Evolutionary conservation across 2,113 vertebrate species (phyloP).

Genomic region (Trochalopteron elliotii): DNA sequence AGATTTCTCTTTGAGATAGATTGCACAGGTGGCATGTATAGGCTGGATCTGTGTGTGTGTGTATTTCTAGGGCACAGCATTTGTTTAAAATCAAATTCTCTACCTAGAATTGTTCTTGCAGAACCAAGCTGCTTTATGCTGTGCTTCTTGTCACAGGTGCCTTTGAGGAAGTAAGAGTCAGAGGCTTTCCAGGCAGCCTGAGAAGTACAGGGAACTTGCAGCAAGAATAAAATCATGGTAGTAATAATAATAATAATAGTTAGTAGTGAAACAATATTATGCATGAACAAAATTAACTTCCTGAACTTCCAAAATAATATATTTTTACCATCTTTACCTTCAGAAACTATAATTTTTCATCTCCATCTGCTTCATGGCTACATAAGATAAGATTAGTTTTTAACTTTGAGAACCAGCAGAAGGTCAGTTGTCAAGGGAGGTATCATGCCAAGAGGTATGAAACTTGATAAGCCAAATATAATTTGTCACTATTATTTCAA

Average conservation of each 20-base stretch:
- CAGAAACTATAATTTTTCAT: neutral
- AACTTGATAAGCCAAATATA: slow-evolving; percentile 28
- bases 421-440: slow-evolving; percentile 38
- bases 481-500: neutral
- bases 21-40: neutral
- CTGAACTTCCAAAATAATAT: neutral
- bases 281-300: neutral
- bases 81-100: neutral
- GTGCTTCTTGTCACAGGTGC: neutral
- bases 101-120: neutral
- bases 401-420: neutral
- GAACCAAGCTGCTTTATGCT: neutral
- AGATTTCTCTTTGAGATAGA: neutral
- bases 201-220: neutral
- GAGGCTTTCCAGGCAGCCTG: neutral
- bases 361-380: neutral
- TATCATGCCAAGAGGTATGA: neutral
- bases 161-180: neutral
- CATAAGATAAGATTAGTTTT: neutral
- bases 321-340: neutral
- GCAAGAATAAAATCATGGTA: neutral
- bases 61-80: neutral
- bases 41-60: neutral
- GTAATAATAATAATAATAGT: neutral
- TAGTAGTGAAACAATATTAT: neutral